Conservation (phyloP, 2,113 vertebrate genomes). For the Odontesthes bonariensis region DNA sequence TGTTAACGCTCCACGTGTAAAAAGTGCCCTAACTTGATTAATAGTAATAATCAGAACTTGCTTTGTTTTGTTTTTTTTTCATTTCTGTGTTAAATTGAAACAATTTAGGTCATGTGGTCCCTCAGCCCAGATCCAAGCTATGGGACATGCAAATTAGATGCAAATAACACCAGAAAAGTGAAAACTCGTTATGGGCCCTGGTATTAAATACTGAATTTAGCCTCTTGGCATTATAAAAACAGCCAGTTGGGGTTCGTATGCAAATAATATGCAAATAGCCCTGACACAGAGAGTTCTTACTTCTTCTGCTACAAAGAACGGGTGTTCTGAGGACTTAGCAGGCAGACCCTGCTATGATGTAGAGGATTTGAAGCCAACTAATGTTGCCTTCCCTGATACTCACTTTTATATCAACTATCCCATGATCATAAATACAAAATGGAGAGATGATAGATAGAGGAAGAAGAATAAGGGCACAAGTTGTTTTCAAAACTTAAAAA, state of each 20-base stretch:
- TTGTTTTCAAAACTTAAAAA: conserved; percentile 57
- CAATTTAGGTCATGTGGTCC: conserved; percentile 83
- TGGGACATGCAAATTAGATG: conserved; percentile 83
- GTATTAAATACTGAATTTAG: conserved; percentile 85
- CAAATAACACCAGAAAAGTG: conserved; percentile 77
- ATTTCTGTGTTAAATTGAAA: conserved; percentile 75
- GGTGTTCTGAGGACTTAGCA: conserved; percentile 43
- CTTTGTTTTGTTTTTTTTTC: conserved; percentile 43
- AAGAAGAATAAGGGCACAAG: conserved; percentile 27
- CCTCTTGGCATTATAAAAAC: conserved; percentile 83
- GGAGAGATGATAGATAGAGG: conserved; percentile 5
- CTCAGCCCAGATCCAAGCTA: conserved; percentile 75
- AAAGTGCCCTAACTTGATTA: conserved; percentile 79
- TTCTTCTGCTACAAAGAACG: conserved; percentile 57
- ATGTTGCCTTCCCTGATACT: conserved; percentile 30
- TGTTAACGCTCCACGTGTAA: conserved; percentile 67
- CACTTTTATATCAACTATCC: conserved; percentile 33
- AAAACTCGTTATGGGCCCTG: conserved; percentile 78
- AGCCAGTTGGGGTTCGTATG: conserved; percentile 80
- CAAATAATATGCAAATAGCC: conserved; percentile 84
- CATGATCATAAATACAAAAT: conserved; percentile 22
- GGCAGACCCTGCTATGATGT: conserved; percentile 46
- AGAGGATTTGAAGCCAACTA: conserved; percentile 50
- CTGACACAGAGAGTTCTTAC: conserved; percentile 57
- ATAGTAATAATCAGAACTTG: conserved; percentile 76